A percentile compares a stretch with the other conserved stretches of the same genome.
Conservation (phyloP, 1,140 invertebrate genomes). For the Oedothorax gibbosus region DNA sequence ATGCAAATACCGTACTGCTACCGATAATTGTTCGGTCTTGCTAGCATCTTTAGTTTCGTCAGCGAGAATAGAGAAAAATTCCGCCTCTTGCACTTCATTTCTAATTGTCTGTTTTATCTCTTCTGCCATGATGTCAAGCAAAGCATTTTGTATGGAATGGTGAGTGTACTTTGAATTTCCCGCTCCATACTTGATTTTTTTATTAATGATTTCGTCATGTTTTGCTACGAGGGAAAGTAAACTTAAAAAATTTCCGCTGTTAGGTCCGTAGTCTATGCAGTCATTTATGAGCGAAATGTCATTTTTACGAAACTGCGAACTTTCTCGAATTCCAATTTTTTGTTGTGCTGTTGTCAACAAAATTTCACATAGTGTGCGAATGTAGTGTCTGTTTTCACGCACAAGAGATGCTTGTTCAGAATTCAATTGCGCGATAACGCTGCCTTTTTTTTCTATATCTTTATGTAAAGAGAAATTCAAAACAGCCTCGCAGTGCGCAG, state of each 20-base stretch:
- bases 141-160: slow-evolving; percentile 11
- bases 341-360: not conserved
- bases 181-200: not conserved
- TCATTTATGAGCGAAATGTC: not conserved
- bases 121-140: slow-evolving; percentile 12
- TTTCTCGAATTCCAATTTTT: slow-evolving; percentile 13
- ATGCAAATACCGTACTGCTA: not conserved
- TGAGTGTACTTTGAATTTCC: not conserved
- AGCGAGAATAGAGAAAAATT: slow-evolving; percentile 13
- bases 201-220: not conserved
- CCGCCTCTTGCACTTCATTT: not conserved
- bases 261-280: not conserved
- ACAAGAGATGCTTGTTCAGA: not conserved
- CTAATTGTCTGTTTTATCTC: not conserved
- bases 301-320: not conserved
- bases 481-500: not conserved
- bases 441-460: not conserved
- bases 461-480: not conserved
- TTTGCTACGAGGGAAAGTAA: not conserved
- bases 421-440: not conserved
- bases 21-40: not conserved
- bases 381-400: slow-evolving; percentile 13
- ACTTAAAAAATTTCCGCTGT: slow-evolving; percentile 21
- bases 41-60: not conserved
- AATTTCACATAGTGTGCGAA: slow-evolving; percentile 5